These are phyloP conservation scores for Xenops minutus DNA, from an alignment of 2,797 vertebrate species.

Conservation along the genomic window DNA sequence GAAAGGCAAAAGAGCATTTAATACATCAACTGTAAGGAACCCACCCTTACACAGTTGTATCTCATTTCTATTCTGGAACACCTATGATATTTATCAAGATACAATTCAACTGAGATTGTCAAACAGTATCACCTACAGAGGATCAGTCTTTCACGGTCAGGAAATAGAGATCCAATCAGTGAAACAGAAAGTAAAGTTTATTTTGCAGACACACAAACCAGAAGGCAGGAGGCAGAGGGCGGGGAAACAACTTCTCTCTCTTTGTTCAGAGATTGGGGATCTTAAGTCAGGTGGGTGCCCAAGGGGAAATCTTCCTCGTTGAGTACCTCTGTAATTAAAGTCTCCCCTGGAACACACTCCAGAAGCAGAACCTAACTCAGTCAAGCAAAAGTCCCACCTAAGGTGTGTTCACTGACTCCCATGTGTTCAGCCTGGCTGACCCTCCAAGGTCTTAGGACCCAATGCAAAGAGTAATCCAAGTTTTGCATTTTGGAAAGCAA, in stretches of 20 bases:
- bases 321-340: neutral
- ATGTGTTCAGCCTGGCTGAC: rapidly evolving
- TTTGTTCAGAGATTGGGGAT: neutral
- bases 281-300: neutral
- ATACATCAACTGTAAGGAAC: neutral
- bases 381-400: rapidly evolving
- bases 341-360: neutral
- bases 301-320: neutral
- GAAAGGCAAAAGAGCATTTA: neutral
- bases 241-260: neutral
- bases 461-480: neutral
- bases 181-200: neutral
- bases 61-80: neutral
- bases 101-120: neutral
- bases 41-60: neutral
- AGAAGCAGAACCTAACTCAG: neutral
- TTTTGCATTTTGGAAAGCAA: neutral
- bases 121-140: neutral
- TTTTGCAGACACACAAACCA: neutral
- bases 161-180: neutral
- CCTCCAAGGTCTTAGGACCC: neutral
- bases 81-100: neutral
- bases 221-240: neutral
- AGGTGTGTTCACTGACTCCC: rapidly evolving
- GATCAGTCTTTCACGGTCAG: rapidly evolving